Conservation (phyloP, 2,888 invertebrate genomes). For the Troides oblongomaculatus region DNA sequence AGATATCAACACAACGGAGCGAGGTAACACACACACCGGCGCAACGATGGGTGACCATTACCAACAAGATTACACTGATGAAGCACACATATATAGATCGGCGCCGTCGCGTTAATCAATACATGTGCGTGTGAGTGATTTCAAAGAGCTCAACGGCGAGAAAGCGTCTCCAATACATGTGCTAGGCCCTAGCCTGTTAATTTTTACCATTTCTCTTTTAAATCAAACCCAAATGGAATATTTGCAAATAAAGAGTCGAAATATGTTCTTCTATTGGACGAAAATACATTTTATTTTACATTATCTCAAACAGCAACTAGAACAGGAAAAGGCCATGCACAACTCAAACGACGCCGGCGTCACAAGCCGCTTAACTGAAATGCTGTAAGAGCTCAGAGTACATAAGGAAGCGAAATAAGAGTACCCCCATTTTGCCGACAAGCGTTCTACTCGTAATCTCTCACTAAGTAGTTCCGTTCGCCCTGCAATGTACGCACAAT, state of each 20-base stretch:
- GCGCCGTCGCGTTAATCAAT: slow-evolving; percentile 81
- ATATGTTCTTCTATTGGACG: slow-evolving; percentile 22
- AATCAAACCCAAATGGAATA: background rate
- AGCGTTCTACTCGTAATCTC: slow-evolving; percentile 80
- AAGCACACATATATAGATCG: slow-evolving; percentile 72
- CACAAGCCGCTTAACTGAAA: slow-evolving; percentile 71
- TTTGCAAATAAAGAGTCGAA: background rate
- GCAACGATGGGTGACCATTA: slow-evolving; percentile 41
- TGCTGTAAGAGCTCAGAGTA: slow-evolving; percentile 73
- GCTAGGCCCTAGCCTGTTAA: slow-evolving; percentile 55
- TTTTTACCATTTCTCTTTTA: background rate
- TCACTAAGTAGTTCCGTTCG: slow-evolving; percentile 81
- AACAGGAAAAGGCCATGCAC: slow-evolving; percentile 73
- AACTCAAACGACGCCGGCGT: slow-evolving; percentile 55
- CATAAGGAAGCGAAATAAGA: slow-evolving; percentile 73
- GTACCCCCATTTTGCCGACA: slow-evolving; percentile 69
- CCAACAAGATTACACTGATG: slow-evolving; percentile 59
- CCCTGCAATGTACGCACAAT: slow-evolving; percentile 81
- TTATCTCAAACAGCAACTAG: slow-evolving; percentile 45
- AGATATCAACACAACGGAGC: slow-evolving; percentile 67
- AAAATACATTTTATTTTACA: slow-evolving; percentile 50
- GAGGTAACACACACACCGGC: slow-evolving; percentile 63
- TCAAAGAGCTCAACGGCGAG: slow-evolving; percentile 56
- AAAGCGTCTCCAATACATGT: slow-evolving; percentile 39
- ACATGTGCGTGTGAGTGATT: slow-evolving; percentile 85